Conservation (phyloP, 2,888 invertebrate genomes). For the Dryocosmus kuriphilus region DNA sequence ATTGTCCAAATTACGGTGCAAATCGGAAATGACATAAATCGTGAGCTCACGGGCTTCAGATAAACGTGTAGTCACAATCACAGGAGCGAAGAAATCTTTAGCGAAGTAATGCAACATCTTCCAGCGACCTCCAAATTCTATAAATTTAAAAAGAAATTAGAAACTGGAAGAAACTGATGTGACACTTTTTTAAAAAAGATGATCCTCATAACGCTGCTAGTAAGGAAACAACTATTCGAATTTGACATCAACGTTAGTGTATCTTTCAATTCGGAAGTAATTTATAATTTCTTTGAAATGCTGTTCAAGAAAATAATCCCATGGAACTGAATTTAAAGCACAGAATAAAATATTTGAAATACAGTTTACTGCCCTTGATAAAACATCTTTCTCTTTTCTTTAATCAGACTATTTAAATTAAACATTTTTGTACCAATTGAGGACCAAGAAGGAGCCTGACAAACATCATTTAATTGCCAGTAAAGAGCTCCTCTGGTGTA, state of each 20-base stretch:
- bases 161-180: background rate
- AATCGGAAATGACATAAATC: conserved; percentile 84
- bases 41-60: conserved; percentile 79
- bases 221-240: conserved; percentile 3
- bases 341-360: background rate
- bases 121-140: conserved; percentile 89
- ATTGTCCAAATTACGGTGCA: conserved; percentile 77
- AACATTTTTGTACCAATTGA: conserved; percentile 83
- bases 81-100: conserved; percentile 89
- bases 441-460: conserved; percentile 98
- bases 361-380: background rate
- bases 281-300: background rate
- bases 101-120: conserved; percentile 95
- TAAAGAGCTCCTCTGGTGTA: conserved; percentile 97
- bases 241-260: background rate
- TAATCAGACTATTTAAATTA: background rate
- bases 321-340: conserved; percentile 3
- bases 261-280: background rate
- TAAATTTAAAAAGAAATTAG: background rate
- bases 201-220: conserved; percentile 9
- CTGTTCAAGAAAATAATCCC: background rate
- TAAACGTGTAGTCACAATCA: conserved; percentile 82
- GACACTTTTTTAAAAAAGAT: background rate
- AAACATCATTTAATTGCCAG: conserved; percentile 99
- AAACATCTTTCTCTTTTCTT: background rate